These are phyloP conservation scores for Glaucopsyche alexis DNA, from an alignment of 2,888 invertebrate genomes.

Conservation along the genomic window DNA sequence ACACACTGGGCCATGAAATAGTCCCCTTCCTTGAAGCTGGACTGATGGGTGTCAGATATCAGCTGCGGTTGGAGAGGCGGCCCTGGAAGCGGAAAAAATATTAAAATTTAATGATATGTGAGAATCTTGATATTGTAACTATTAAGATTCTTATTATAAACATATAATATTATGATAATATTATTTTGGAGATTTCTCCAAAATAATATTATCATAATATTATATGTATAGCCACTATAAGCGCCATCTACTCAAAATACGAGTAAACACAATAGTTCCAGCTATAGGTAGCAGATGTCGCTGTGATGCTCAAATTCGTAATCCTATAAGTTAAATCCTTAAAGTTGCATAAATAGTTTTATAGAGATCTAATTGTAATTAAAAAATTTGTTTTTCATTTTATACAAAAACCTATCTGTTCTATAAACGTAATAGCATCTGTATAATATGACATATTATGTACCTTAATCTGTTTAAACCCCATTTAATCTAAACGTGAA, in stretches of 20 bases:
- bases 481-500: too few relatives aligned
- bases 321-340: background rate
- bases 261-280: background rate
- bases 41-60: constrained; percentile 46
- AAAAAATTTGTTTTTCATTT: too few relatives aligned
- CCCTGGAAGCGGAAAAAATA: constrained; percentile 52
- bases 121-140: too few relatives aligned
- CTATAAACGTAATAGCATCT: too few relatives aligned
- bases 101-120: background rate
- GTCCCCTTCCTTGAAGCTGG: constrained; percentile 81
- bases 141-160: too few relatives aligned
- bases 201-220: too few relatives aligned
- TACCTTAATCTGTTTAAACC: too few relatives aligned
- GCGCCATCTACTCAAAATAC: background rate
- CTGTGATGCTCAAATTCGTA: background rate
- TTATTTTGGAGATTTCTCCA: too few relatives aligned
- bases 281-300: background rate
- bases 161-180: too few relatives aligned
- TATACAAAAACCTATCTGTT: too few relatives aligned
- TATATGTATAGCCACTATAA: background rate
- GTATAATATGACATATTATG: too few relatives aligned
- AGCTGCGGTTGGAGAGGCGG: constrained; percentile 71
- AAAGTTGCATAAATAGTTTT: background rate
- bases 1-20: constrained; percentile 83
- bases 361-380: background rate